These are phyloP conservation scores for Agapetus fuscipes DNA, from an alignment of 2,888 invertebrate species.

Conservation along the genomic window DNA sequence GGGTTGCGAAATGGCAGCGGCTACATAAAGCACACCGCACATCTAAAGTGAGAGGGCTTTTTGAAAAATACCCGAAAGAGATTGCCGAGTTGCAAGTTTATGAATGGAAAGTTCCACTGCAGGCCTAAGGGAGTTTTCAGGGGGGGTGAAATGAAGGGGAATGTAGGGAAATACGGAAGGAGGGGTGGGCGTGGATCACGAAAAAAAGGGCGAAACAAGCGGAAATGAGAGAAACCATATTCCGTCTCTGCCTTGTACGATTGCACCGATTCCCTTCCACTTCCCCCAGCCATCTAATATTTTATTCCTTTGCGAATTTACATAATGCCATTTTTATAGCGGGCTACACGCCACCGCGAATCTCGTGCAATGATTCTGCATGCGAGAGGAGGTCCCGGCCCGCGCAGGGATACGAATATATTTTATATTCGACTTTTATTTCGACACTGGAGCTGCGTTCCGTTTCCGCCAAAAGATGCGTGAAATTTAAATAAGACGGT, in stretches of 20 bases:
- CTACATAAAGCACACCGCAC: no score
- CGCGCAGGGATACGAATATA: no score
- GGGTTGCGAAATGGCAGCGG: no score
- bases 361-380: slow-evolving; percentile 15
- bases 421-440: no score
- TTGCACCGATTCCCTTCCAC: slow-evolving; percentile 30
- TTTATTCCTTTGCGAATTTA: slow-evolving; percentile 42
- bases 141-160: no score
- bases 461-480: no score
- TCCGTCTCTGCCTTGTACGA: slow-evolving; percentile 23
- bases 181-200: no score
- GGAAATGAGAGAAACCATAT: slow-evolving; percentile 42
- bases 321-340: slow-evolving; percentile 46
- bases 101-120: slow-evolving; percentile 33
- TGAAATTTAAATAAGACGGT: no score
- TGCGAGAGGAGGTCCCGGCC: background rate
- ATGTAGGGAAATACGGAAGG: no score
- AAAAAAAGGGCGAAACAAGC: slow-evolving; percentile 24
- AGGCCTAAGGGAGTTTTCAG: slow-evolving; percentile 8
- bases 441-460: no score
- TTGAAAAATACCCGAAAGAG: slow-evolving; percentile 21
- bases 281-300: slow-evolving; percentile 17
- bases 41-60: slow-evolving; percentile 6
- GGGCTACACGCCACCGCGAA: slow-evolving; percentile 29
- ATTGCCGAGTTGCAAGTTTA: slow-evolving; percentile 28